Conservation (phyloP, 2,113 vertebrate genomes). For the Panurus biarmicus region DNA sequence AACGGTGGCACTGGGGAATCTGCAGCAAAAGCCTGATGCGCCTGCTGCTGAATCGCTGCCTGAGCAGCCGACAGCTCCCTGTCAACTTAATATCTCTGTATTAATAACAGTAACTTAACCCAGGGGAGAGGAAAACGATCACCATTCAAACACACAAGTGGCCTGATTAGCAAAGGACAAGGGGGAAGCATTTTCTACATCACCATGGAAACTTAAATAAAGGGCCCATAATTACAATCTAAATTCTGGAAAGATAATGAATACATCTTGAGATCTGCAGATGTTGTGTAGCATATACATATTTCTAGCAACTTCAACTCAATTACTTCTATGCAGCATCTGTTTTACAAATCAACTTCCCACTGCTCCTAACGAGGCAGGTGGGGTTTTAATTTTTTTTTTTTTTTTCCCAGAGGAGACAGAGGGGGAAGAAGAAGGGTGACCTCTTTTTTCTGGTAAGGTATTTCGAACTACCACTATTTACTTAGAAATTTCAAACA, state of each 20-base stretch:
- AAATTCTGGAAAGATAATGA: slow-evolving; percentile 50
- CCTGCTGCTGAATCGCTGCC: background rate
- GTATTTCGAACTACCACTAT: slow-evolving; percentile 5
- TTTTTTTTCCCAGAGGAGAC: background rate
- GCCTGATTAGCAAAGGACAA: slow-evolving; percentile 52
- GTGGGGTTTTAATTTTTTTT: background rate
- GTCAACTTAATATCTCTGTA: slow-evolving; percentile 15
- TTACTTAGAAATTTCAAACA: slow-evolving; percentile 30
- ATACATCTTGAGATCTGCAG: slow-evolving; percentile 53
- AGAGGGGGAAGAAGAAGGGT: background rate
- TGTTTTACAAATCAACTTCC: slow-evolving; percentile 35
- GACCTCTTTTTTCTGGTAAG: slow-evolving; percentile 40
- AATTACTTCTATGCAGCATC: slow-evolving; percentile 41
- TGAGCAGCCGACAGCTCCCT: background rate
- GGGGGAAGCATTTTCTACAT: slow-evolving; percentile 29
- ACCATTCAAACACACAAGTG: slow-evolving; percentile 16
- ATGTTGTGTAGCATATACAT: slow-evolving; percentile 37
- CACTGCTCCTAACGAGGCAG: background rate
- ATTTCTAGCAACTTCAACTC: slow-evolving; percentile 50
- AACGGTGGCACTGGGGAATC: background rate
- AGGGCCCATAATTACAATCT: slow-evolving; percentile 41
- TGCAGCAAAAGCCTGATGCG: background rate
- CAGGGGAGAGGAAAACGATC: slow-evolving; percentile 19
- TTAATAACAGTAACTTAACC: slow-evolving; percentile 44
- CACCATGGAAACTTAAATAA: slow-evolving; percentile 62